Evolutionary conservation across 2,888 invertebrate genomes (phyloP), one percentile per base, ranked within the genome.

Genomic region (Euproctis similis): DNA sequence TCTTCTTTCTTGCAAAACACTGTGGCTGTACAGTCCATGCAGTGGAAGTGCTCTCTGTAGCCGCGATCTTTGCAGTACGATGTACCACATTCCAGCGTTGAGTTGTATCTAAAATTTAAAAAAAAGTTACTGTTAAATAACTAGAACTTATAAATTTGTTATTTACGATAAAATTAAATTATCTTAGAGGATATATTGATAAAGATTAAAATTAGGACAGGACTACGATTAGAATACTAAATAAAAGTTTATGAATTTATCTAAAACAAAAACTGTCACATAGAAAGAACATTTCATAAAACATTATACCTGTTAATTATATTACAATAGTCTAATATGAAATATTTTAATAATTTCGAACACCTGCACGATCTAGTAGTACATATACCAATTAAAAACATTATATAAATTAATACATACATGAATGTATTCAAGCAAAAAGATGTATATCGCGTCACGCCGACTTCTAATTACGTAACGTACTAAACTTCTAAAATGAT

Each of bases 1-100:
- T 98, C 98, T 72, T 98, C 98, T 67, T 98, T 97, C 80, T 98
- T 97, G 59, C 96, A 92, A 66, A 98, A 95, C n/a, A 97, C 95
- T 57, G 95, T 87, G 35, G 89, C 88, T 9, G 86, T 85, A 51
- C 89, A 89, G 43, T 88, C 88, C 70, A 87, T 86, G 77, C 96
- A 96, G 72, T 98, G 98, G 78, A 97, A 98, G 70, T 98, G 98
- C 67, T 98, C 98, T 53, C 96, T 71, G 78, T 95, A 95, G 43
- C 93, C 94, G 45, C 95, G 86, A 61, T 95, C 95, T 60, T 93
- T 92, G 87, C 96, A 96, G 70, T 93, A 92, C 17, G 89, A 87
- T 34, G 90, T 91, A 8, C 94, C 94, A 66, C 95, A 95, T 77
- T 95, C 95, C 49, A 91, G 72, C 1, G 93, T 91, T 28, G 91